Evolutionary conservation across 92 coral and sea anemone species (phyloP).

Genomic region (Heteractis magnifica): DNA sequence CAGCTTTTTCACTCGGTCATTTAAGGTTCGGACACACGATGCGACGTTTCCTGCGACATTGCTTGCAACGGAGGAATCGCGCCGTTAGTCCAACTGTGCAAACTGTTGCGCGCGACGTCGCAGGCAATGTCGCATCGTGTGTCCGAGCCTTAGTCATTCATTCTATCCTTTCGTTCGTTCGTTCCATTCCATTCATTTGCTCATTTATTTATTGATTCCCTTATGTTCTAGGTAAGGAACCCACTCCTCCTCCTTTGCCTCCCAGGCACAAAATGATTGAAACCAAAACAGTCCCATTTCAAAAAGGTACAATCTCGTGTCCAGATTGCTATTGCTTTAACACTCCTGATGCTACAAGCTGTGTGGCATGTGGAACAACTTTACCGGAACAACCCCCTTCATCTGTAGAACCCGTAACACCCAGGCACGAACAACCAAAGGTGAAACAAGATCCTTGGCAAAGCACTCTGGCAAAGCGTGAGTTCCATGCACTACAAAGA

Average conservation of each 20-base stretch:
- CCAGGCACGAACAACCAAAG: not conserved
- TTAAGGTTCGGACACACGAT: too few species aligned
- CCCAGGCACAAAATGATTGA: constrained; percentile 26
- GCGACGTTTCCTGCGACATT: too few species aligned
- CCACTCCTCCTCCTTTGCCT: constrained; percentile 29
- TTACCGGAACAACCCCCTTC: constrained; percentile 17
- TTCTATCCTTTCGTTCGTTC: not conserved
- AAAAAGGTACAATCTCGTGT: constrained; percentile 51
- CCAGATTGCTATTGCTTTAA: constrained; percentile 67
- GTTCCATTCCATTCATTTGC: not conserved
- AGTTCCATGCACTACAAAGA: not conserved
- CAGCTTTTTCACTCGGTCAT: too few species aligned
- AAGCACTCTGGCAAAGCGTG: not conserved
- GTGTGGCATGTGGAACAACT: constrained; percentile 58
- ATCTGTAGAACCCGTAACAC: not conserved
- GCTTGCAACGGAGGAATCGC: too few species aligned
- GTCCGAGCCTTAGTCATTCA: too few species aligned
- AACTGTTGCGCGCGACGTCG: too few species aligned
- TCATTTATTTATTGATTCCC: too few species aligned
- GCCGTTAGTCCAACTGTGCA: too few species aligned
- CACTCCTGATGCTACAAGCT: constrained; percentile 36
- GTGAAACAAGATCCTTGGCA: not conserved
- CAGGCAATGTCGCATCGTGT: too few species aligned
- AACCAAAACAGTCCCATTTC: constrained; percentile 21
- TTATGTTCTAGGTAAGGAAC: not conserved